Conservation (phyloP, 1,140 invertebrate genomes). For the Zelostemma sp. region DNA sequence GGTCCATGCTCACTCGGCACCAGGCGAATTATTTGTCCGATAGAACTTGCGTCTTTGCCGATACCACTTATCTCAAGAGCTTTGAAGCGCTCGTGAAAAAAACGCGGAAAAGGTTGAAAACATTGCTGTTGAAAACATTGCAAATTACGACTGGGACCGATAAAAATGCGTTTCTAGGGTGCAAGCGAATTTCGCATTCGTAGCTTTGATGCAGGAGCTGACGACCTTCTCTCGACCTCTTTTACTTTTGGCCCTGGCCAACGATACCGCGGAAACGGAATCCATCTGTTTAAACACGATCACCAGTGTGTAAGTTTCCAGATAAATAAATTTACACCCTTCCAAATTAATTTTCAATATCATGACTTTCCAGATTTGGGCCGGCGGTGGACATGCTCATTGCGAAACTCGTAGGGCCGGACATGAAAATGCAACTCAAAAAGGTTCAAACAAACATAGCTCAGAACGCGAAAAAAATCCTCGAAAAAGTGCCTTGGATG, state of each 20-base stretch:
- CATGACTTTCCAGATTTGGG: background rate
- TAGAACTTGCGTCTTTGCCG: background rate
- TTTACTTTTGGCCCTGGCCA: slow-evolving; percentile 1
- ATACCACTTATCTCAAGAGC: background rate
- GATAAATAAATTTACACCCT: too few species aligned
- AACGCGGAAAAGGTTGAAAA: background rate
- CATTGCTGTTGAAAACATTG: too few species aligned
- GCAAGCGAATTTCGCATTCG: background rate
- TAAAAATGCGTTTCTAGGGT: background rate
- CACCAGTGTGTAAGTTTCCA: background rate
- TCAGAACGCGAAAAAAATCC: background rate
- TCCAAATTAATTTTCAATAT: too few species aligned
- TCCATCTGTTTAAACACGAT: background rate
- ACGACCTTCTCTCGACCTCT: background rate
- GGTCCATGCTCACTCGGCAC: background rate
- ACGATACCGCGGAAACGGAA: background rate
- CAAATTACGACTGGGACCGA: background rate
- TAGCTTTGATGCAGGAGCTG: background rate
- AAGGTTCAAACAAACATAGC: background rate
- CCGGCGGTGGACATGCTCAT: background rate
- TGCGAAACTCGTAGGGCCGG: background rate
- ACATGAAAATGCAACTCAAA: background rate
- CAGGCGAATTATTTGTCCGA: background rate
- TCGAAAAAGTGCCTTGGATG: background rate
- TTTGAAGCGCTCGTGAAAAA: background rate